Evolutionary conservation across 2,113 vertebrate genomes (phyloP).

Genomic region (Terrapene triunguis): DNA sequence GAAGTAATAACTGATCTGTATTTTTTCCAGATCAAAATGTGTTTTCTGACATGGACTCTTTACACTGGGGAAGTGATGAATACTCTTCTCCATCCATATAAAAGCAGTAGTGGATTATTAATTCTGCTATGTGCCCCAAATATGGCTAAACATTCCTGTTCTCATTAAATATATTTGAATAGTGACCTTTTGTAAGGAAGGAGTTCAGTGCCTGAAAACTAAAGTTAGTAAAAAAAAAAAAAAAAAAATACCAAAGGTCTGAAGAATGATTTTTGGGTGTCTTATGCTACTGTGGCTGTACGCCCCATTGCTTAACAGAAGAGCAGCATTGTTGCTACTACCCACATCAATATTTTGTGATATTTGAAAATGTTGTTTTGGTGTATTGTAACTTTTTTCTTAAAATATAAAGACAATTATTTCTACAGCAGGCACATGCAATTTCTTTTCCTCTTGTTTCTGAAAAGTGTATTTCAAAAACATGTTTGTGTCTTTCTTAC

Average conservation of each 20-base stretch:
- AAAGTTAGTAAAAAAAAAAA: background rate
- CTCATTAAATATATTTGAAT: background rate
- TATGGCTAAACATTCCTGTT: background rate
- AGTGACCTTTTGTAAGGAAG: background rate
- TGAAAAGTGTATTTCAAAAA: background rate
- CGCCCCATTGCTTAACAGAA: background rate
- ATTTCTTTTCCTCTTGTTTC: background rate
- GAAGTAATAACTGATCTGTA: background rate
- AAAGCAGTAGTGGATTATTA: background rate
- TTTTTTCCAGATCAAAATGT: background rate
- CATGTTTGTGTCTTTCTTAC: background rate
- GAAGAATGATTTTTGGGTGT: rapidly evolving
- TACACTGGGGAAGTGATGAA: background rate
- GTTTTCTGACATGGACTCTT: background rate
- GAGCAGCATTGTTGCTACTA: too few relatives aligned
- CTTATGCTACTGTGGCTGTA: background rate
- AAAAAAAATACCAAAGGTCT: too few relatives aligned
- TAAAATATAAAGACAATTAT: background rate
- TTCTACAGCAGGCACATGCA: background rate
- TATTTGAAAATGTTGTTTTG: too few relatives aligned
- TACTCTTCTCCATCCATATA: background rate
- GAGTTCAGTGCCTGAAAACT: background rate
- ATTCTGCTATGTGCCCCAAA: background rate
- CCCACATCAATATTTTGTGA: too few relatives aligned
- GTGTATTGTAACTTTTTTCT: too few relatives aligned